Conservation (phyloP, 2,113 vertebrate genomes). For the Acanthochromis polyacanthus region DNA sequence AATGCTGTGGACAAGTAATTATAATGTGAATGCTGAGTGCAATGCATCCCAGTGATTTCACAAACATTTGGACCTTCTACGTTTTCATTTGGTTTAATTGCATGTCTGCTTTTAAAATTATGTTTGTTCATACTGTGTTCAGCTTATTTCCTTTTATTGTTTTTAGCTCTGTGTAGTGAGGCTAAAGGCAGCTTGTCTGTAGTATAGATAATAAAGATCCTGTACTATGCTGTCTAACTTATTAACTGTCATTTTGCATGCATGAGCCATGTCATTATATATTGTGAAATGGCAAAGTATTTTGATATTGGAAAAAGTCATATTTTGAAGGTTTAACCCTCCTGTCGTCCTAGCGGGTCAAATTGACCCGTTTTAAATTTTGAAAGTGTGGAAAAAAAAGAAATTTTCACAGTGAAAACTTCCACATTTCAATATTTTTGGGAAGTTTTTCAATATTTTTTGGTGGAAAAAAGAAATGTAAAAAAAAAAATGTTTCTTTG, state of each 20-base stretch:
- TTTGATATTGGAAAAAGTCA: neutral
- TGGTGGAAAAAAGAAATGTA: no score
- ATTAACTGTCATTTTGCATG: neutral
- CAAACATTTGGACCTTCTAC: neutral
- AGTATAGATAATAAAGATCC: neutral
- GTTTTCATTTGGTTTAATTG: neutral
- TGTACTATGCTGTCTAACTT: neutral
- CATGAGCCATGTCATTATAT: neutral
- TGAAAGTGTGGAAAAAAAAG: no score
- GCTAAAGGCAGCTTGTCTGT: neutral
- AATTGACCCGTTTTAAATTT: no score
- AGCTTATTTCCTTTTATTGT: neutral
- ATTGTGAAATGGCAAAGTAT: neutral
- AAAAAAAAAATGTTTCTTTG: no score
- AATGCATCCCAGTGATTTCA: neutral
- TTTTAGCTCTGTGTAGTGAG: neutral
- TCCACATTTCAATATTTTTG: no score
- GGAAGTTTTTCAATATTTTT: no score
- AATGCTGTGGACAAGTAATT: neutral
- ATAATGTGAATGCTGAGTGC: neutral
- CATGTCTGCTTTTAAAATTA: neutral
- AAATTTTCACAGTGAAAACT: no score
- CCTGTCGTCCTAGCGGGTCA: no score
- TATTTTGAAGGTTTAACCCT: neutral
- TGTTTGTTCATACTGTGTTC: neutral